These are phyloP conservation scores for Drepanosiphum platanoidis DNA, from an alignment of 2,888 invertebrate species.

Conservation along the genomic window DNA sequence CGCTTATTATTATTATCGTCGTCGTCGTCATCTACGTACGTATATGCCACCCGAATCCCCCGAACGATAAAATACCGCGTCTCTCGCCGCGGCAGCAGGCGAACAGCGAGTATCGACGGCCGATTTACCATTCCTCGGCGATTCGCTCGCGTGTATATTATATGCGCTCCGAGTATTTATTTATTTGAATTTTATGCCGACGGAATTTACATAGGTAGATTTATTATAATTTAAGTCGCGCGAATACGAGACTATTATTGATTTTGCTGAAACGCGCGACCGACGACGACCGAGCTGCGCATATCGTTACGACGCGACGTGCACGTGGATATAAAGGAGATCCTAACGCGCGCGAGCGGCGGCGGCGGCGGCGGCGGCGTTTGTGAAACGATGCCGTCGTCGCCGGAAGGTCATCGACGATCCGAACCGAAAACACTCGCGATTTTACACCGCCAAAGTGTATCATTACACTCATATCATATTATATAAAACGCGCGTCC, in stretches of 20 bases:
- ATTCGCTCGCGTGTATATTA: too few species aligned
- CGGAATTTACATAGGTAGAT: conserved; percentile 32
- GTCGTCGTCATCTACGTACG: too few species aligned
- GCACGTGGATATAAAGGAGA: too few species aligned
- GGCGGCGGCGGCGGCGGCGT: background rate
- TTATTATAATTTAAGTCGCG: conserved; percentile 39
- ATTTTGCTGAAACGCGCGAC: too few species aligned
- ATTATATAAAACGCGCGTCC: too few species aligned
- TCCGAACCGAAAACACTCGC: background rate
- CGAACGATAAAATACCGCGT: too few species aligned
- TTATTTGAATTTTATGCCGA: conserved; percentile 45
- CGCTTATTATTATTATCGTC: too few species aligned
- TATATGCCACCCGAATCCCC: too few species aligned
- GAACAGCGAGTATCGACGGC: too few species aligned
- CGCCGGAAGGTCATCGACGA: background rate
- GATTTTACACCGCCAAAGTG: background rate
- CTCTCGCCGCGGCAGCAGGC: too few species aligned
- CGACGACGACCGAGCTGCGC: background rate
- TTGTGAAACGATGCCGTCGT: background rate
- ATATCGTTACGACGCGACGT: background rate
- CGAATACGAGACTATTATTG: conserved; percentile 18
- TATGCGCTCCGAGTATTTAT: conserved; percentile 43
- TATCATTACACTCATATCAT: too few species aligned
- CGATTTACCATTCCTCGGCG: conserved; percentile 28
- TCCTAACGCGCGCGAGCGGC: too few species aligned